phyloP scores from a whole-genome alignment of 2,113 vertebrate species.

The Hippolais icterina region DNA sequence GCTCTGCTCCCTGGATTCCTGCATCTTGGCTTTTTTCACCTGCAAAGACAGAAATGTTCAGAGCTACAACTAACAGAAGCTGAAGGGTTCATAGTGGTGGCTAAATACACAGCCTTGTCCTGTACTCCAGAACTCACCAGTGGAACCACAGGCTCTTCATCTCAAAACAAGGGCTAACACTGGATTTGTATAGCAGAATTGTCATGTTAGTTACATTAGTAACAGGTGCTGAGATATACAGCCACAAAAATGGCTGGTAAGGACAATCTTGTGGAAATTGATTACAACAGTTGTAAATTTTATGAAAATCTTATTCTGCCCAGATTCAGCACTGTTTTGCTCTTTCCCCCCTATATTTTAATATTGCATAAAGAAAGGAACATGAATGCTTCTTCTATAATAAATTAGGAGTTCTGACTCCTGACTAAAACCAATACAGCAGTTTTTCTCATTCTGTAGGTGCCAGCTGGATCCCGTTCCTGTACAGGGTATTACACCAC shows the following conservation, averaged over 20 bases:
- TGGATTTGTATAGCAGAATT: background rate
- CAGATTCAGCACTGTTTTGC: background rate
- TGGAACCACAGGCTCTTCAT: background rate
- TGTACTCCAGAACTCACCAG: background rate
- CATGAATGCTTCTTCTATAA: background rate
- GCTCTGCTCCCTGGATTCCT: conserved; percentile 76
- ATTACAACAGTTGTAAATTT: background rate
- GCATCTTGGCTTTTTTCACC: conserved; percentile 85
- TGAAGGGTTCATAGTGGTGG: background rate
- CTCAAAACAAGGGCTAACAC: background rate
- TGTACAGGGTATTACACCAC: background rate
- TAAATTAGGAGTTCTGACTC: background rate
- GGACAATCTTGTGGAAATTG: background rate
- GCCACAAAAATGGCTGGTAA: background rate
- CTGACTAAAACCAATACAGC: background rate
- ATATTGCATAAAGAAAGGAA: background rate
- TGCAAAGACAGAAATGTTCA: conserved; percentile 53
- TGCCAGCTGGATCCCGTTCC: background rate
- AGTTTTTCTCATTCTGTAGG: background rate
- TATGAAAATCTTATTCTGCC: background rate
- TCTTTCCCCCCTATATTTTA: background rate
- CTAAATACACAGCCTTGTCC: background rate
- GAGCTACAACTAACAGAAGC: background rate
- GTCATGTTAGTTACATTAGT: background rate
- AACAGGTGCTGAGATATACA: background rate